Evolutionary conservation across 2,797 vertebrate genomes (phyloP), one percentile per base, ranked within the genome.

Genomic region (Agapornis canus): DNA sequence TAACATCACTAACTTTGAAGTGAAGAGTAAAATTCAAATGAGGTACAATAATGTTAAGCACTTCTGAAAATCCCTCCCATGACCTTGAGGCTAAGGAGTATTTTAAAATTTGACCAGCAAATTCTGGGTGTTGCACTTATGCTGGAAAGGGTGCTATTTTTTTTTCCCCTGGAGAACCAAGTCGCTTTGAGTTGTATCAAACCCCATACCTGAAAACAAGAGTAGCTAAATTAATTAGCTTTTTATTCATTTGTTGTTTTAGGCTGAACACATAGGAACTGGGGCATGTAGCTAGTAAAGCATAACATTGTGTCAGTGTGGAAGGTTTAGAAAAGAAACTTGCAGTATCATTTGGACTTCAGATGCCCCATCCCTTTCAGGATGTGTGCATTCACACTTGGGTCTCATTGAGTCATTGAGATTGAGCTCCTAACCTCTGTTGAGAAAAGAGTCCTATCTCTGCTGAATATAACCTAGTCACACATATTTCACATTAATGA

Each of bases 11-110:
- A 77, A 85, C 63, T 94, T 87, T 71, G 81, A 95, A 95, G 52
- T 51, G 48, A 88, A 68, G 49, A 65, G 57, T 64, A 85, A 94
- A 92, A 82, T 89, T 89, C 87, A 80, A 81, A 96, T 91, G 72
- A 91, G n/a, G 40, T 39, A 26, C 31, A 95, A 86, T 86, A 86
- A 78, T 27, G 52, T 35, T 77, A 65, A 93, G 49, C 45, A 37
- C n/a, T 83, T 83, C 65, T 65, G 45, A 87, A 94, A 92, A 94
- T 71, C 65, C 35, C 65, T 81, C n/a, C 49, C 10, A 14, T 54
- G 69, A 78, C 76, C 61, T 57, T 87, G 63, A 89, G 2, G 3
- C 57, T 83, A 85, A 70, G 52, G 40, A 95, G 72, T 66, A 59
- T 49, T 78, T 65, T 39, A 70, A 91, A 81, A 81, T 73, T 56